Evolutionary conservation across 1,140 invertebrate species (phyloP).

Genomic region (Asbolus verrucosus): DNA sequence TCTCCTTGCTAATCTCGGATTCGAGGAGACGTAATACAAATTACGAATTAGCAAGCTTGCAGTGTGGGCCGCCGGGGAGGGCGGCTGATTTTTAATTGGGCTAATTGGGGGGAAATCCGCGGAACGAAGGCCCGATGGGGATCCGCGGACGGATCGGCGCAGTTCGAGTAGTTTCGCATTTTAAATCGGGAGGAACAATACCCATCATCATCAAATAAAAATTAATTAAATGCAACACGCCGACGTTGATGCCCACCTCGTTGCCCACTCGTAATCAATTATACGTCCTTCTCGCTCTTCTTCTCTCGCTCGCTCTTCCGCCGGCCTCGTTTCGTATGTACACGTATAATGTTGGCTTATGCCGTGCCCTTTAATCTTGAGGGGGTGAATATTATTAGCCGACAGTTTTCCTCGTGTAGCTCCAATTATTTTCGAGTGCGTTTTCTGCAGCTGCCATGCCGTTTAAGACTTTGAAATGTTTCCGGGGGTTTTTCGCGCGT

Average conservation of each 20-base stretch:
- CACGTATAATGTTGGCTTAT: background rate
- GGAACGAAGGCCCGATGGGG: conserved; percentile 2
- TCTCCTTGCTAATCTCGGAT: conserved; percentile 15
- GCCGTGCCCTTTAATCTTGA: conserved; percentile 25
- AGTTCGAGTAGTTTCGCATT: no score
- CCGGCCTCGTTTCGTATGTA: no score
- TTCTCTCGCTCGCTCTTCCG: background rate
- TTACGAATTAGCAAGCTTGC: conserved; percentile 31
- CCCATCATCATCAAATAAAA: conserved; percentile 27
- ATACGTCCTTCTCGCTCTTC: no score
- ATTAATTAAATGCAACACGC: conserved; percentile 30
- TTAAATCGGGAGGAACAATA: no score
- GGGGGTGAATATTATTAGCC: conserved; percentile 8
- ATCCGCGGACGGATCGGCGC: no score
- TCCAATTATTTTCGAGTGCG: no score
- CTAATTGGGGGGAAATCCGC: conserved; percentile 27
- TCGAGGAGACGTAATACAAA: conserved; percentile 31
- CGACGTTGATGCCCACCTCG: no score
- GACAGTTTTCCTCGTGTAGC: background rate
- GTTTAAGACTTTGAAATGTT: no score
- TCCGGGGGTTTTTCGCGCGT: background rate
- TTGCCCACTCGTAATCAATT: conserved; percentile 12
- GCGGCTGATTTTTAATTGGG: conserved; percentile 13
- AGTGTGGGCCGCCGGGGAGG: background rate
- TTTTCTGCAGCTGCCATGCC: no score